A percentile compares a stretch with the other conserved stretches of the same genome.
phyloP scores from a whole-genome alignment of 2,888 invertebrate genomes.

The Brachynemurus nebulosus region DNA sequence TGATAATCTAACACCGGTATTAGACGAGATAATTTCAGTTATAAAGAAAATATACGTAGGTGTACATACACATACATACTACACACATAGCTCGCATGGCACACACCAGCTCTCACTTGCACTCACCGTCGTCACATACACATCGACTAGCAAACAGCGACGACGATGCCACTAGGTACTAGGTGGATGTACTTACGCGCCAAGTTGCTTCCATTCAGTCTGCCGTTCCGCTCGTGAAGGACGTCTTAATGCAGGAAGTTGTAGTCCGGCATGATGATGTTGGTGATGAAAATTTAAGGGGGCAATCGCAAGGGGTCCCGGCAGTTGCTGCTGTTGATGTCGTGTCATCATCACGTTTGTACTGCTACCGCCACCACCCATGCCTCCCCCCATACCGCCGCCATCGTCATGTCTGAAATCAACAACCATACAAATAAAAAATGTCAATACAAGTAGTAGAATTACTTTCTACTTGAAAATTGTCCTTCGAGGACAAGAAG shows the following conservation, averaged over 20 bases:
- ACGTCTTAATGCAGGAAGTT: constrained; percentile 42
- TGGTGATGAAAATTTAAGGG: constrained; percentile 39
- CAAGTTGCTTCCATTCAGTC: constrained; percentile 48
- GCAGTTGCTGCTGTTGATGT: constrained; percentile 15
- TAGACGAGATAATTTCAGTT: no score
- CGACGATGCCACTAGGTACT: no score
- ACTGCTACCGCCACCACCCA: no score
- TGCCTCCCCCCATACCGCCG: neutral
- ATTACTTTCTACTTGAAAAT: no score
- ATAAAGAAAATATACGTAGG: no score
- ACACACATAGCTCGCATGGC: neutral
- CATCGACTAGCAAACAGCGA: no score
- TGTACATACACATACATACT: no score
- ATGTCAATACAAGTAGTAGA: no score
- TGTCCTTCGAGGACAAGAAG: no score
- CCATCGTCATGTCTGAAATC: neutral
- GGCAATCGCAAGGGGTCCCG: constrained; percentile 40
- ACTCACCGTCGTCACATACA: neutral
- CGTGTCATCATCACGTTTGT: no score
- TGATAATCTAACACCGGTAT: no score
- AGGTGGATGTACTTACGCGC: constrained; percentile 62
- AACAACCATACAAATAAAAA: no score
- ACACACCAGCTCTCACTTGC: neutral
- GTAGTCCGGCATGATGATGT: constrained; percentile 29
- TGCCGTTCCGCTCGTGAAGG: constrained; percentile 39